These are phyloP conservation scores for Cryptoprocta ferox DNA, from an alignment of 2,797 vertebrate species.

Conservation along the genomic window DNA sequence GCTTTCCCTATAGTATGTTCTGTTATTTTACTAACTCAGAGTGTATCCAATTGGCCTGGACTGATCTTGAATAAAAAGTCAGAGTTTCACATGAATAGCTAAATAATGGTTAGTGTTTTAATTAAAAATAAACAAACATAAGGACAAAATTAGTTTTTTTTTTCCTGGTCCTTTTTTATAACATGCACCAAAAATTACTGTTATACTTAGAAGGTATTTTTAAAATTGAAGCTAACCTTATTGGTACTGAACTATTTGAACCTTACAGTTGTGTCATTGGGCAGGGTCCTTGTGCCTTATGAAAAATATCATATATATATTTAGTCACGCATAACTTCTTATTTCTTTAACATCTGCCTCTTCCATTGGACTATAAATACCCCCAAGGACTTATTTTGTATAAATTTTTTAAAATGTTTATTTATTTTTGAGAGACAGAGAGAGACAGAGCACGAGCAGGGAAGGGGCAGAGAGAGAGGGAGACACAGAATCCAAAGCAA, in stretches of 20 bases:
- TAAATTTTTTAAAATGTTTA: no score
- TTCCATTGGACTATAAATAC: not conserved
- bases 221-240: conserved; percentile 19
- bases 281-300: not conserved
- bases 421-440: no score
- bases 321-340: not conserved
- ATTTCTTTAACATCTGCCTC: not conserved
- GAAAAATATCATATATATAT: not conserved
- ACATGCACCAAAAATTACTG: not conserved
- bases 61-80: not conserved
- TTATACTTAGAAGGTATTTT: not conserved
- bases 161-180: not conserved
- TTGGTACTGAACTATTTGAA: conserved; percentile 1
- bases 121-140: conserved; percentile 6
- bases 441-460: no score
- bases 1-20: not conserved
- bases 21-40: conserved; percentile 21
- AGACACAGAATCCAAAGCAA: no score
- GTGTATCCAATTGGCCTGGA: not conserved
- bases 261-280: not conserved
- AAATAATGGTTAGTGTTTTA: not conserved
- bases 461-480: no score
- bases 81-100: not conserved
- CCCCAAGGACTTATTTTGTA: not conserved
- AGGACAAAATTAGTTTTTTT: not conserved